Evolutionary conservation across 2,888 invertebrate species (phyloP), one percentile per base, ranked within the genome.

Genomic region (Corythucha ciliata): DNA sequence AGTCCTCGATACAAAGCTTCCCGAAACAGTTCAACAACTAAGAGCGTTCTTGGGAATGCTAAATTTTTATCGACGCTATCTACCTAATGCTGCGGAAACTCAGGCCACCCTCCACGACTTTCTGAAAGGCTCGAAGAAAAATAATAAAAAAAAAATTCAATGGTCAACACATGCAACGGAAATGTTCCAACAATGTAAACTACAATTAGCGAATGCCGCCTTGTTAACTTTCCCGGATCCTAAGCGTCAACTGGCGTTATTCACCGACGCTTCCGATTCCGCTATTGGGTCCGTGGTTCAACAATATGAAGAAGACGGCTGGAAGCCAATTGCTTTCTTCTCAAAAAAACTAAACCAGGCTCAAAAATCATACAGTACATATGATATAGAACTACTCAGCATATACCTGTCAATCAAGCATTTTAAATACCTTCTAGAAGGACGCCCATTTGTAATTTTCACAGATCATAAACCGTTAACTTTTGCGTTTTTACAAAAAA

Each of bases 31-130:
- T 12, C 16, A 25, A 2, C 41, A 56, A 12, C 34, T 58, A 2
- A 53, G 62, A 4, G 52, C 58, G 4, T 66, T 65, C 54, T 37
- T 68, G 1, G 66, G 65, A 1, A 65, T 66, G 62, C n/a, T 66
- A 0, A 68, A 66, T 53, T 66, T 65, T 57, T 67, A 66, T 29
- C 50, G 68, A 3, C 48, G 63, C 5, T 68, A 63, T 54, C 56
- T 69, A 1, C 14, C 34, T 14, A 33, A 59, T 21, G 60, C 59
- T 12, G 57, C 55, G 0, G 32, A 44, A 41, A 44, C 42, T 10
- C 51, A 59, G 10, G 24, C 51, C 16, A 52, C 55, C 6, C 50
- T 21, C 22, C 26, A 48, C 37, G 40, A 48, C n/a, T 48, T 27
- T 20, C 18, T 48, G 2, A 16, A 40, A 42, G 48, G 54, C 1